These are phyloP conservation scores for Gadopsis bispinosus DNA, from an alignment of 2,797 vertebrate species.

Conservation along the genomic window DNA sequence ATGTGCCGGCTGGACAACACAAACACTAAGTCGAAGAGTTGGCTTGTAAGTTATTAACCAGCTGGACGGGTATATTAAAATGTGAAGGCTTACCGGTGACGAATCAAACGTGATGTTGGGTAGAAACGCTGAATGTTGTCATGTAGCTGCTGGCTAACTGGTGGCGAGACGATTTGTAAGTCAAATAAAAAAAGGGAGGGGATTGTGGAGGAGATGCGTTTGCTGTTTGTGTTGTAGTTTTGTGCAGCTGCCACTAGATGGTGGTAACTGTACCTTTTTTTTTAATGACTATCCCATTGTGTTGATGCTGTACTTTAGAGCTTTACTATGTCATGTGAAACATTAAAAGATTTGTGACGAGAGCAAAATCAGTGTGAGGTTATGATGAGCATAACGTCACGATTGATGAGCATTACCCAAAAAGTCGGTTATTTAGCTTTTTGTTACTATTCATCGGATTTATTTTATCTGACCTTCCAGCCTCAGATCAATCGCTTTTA, in stretches of 20 bases:
- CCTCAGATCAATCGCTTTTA: neutral
- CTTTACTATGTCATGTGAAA: neutral
- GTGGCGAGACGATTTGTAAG: neutral
- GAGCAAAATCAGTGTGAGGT: neutral
- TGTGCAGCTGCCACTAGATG: neutral
- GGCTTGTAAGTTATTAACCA: neutral
- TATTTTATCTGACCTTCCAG: neutral
- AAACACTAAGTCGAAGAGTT: neutral
- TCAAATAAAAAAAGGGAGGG: neutral
- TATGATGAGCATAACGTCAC: neutral
- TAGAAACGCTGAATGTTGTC: neutral
- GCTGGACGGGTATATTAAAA: neutral
- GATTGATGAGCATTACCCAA: no score
- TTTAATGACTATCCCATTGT: fast-evolving
- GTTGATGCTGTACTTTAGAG: no score
- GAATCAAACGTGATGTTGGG: neutral
- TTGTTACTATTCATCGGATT: no score
- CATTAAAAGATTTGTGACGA: neutral
- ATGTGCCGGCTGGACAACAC: neutral
- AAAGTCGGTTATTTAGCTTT: no score
- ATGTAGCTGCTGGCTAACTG: neutral
- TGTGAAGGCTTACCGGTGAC: neutral
- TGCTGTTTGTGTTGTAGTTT: neutral
- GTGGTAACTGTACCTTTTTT: fast-evolving
- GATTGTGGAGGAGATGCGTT: no score